Evolutionary conservation across 2,888 invertebrate species (phyloP).

Genomic region (Hirtodrosophila alboralis): DNA sequence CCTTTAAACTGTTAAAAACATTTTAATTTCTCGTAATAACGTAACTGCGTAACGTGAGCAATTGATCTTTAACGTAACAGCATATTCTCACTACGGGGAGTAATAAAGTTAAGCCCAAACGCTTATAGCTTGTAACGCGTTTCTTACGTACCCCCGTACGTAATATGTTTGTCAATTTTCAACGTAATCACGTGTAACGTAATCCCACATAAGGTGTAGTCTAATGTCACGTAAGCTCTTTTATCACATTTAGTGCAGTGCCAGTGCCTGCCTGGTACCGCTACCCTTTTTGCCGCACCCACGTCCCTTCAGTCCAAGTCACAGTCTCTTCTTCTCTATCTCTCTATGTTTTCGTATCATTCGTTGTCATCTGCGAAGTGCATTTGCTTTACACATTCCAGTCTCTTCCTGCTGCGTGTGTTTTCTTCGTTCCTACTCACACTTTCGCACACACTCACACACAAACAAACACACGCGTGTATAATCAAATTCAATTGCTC

Average conservation of each 20-base stretch:
- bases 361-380: conserved; percentile 31
- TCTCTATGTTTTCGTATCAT: not conserved
- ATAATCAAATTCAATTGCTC: conserved; percentile 80
- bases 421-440: conserved; percentile 8
- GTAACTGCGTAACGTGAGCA: not conserved
- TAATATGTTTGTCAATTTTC: conserved; percentile 49
- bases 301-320: not conserved
- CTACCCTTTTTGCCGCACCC: not conserved
- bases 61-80: too few species aligned
- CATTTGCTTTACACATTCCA: conserved; percentile 41
- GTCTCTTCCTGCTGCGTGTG: conserved; percentile 12
- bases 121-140: conserved; percentile 15
- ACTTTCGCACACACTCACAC: conserved; percentile 6
- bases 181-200: conserved; percentile 47
- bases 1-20: too few species aligned
- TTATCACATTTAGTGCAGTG: conserved; percentile 46
- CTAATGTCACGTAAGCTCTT: conserved; percentile 68
- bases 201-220: conserved; percentile 62
- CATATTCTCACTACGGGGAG: not conserved
- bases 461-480: conserved; percentile 38
- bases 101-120: conserved; percentile 2
- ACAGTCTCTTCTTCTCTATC: not conserved
- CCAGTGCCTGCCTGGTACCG: not conserved
- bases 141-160: conserved; percentile 42
- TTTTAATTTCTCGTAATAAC: too few species aligned